A percentile compares a stretch with the other conserved stretches of the same genome.
phyloP scores from a whole-genome alignment of 2,888 invertebrate species.

The Pammene fasciana region DNA sequence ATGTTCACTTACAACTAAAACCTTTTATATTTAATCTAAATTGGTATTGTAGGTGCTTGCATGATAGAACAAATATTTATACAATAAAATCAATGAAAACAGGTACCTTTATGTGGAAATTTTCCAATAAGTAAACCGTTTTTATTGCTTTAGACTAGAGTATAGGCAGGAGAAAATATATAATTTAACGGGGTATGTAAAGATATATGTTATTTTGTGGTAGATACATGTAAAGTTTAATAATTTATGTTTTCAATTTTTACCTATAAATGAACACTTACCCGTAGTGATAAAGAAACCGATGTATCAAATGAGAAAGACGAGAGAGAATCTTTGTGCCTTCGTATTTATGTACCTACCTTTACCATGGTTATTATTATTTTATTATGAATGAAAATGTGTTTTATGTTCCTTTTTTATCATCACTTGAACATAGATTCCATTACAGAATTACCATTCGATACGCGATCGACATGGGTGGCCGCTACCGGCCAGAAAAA shows the following conservation, averaged over 20 bases:
- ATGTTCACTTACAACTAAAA: constrained; percentile 30
- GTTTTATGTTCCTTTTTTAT: not conserved
- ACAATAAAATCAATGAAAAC: not conserved
- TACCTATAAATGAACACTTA: too few relatives aligned
- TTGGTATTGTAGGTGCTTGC: not conserved
- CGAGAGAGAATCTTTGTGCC: too few relatives aligned
- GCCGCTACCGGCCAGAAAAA: constrained; percentile 34
- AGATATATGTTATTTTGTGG: too few relatives aligned
- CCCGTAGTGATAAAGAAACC: too few relatives aligned
- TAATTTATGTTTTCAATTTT: too few relatives aligned
- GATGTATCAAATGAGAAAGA: too few relatives aligned
- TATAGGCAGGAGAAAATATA: too few relatives aligned
- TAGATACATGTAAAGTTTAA: too few relatives aligned
- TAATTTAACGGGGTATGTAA: too few relatives aligned
- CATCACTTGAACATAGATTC: constrained; percentile 25
- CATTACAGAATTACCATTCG: constrained; percentile 37
- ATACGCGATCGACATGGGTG: constrained; percentile 41
- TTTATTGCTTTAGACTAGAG: not conserved
- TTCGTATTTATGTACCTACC: too few relatives aligned
- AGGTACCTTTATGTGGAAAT: not conserved
- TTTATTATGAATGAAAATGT: not conserved
- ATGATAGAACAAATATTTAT: not conserved
- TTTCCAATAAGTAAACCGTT: not conserved
- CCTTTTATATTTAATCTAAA: constrained; percentile 26
- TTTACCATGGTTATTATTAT: not conserved